phyloP scores from a whole-genome alignment of 2,797 vertebrate species.

The Hipposideros larvatus region DNA sequence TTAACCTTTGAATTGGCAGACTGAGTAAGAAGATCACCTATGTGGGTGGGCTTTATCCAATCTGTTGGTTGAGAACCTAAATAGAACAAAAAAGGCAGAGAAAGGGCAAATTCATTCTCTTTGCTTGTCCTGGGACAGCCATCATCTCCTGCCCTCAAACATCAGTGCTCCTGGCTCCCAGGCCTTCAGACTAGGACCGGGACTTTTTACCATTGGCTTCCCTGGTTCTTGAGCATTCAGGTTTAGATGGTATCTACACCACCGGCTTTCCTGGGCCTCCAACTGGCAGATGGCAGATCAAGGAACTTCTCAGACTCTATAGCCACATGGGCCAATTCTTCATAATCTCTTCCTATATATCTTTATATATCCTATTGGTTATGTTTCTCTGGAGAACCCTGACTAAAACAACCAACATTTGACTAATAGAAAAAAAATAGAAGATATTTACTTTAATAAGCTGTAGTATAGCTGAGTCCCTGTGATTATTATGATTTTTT shows the following conservation, averaged over 20 bases:
- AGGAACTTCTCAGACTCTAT: not conserved
- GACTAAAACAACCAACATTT: not conserved
- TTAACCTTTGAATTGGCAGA: not conserved
- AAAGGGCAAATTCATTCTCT: not conserved
- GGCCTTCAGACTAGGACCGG: not conserved
- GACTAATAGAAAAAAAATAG: slow-evolving; percentile 58
- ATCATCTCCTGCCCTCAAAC: not conserved
- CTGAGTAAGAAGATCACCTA: not conserved
- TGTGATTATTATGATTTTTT: not conserved
- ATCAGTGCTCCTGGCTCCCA: not conserved
- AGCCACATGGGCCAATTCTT: not conserved
- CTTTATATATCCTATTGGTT: not conserved
- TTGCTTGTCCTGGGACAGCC: not conserved
- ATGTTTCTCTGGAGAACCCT: not conserved
- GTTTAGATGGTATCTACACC: not conserved
- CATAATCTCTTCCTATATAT: not conserved
- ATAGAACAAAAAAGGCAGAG: not conserved
- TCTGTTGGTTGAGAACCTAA: not conserved
- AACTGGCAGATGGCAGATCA: not conserved
- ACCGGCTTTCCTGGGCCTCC: not conserved
- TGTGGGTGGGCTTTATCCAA: not conserved
- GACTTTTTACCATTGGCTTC: not conserved
- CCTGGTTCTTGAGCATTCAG: not conserved
- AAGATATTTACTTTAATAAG: slow-evolving; percentile 14
- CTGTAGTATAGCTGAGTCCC: not conserved